Base-by-base conservation (phyloP, 2,888 invertebrate species). In the Aricia artaxerxes region DNA sequence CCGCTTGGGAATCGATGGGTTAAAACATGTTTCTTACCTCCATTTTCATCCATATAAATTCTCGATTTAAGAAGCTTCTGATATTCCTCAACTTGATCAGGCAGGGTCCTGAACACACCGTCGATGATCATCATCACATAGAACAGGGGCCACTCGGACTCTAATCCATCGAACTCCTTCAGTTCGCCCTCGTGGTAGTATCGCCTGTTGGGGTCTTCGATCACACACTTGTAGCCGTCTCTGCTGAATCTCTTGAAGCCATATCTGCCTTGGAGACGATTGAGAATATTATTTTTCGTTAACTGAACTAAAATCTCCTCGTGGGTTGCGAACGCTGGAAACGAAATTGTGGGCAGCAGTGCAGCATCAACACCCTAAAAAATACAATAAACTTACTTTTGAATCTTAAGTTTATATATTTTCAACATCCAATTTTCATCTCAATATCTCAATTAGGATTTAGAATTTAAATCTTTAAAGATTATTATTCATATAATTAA, bases 121-220 rank as follows among this genome's bases (percentile, higher is more conserved):
- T 99, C 99, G 84, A 99, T 98, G 77, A 99, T 97, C 97, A 99
- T 97, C 89, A 97, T 97, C 73, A 99, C 97, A 87, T 97, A 98
- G 91, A 99, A 99, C 78, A 99, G 91, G 0, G 99, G 99, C 99
- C 99, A 99, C 90, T 99, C 99, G 83, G 98, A 98, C 93, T 99
- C 99, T 16, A 99, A 96, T 73, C 97, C 97, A 87, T 99, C 99
- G 92, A 99, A 99, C 87, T 98, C 97, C 91, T 98, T 99, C 2
- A 99, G 96, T 93, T 99, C 99, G 24, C 98, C 98, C 85, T 97
- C 96, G 83, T 97, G 95, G 89, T 99, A 99, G 92, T 97, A 98
- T 90, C 96, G 94, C 82, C 96, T 95, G 78, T 95, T 95, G 69
- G 96, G 95, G 88, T 99, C 97, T 92, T 99, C 99, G 9, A 98